phyloP scores from a whole-genome alignment of 2,113 vertebrate species.

The Mola mola region DNA sequence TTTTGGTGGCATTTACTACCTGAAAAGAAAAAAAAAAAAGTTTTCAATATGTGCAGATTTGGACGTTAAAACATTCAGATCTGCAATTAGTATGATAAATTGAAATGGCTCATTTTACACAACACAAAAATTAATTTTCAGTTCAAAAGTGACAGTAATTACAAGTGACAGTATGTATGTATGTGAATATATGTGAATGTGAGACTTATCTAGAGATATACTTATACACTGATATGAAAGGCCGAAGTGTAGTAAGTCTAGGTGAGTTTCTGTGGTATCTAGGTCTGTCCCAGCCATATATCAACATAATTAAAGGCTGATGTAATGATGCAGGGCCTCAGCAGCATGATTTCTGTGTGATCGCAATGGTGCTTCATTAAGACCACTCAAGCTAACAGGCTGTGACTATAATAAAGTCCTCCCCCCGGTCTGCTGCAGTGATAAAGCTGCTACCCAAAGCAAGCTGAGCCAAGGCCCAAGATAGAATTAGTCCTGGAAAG shows the following conservation, averaged over 20 bases:
- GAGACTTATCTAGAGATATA: slow-evolving; percentile 14
- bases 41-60: too few relatives aligned
- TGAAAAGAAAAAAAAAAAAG: too few relatives aligned
- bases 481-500: slow-evolving; percentile 86
- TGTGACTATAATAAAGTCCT: slow-evolving; percentile 99
- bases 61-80: too few relatives aligned
- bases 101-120: too few relatives aligned
- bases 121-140: too few relatives aligned
- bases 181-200: slow-evolving; percentile 4
- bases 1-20: slow-evolving; percentile 3
- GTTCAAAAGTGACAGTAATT: too few relatives aligned
- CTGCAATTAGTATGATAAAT: too few relatives aligned
- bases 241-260: slow-evolving; percentile 80
- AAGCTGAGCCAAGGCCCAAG: slow-evolving; percentile 92
- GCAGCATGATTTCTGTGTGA: slow-evolving; percentile 99
- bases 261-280: slow-evolving; percentile 84
- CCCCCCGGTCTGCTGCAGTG: slow-evolving; percentile 94
- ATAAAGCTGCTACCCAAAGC: slow-evolving; percentile 91
- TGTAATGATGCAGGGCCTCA: slow-evolving; percentile 99
- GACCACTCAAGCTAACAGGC: slow-evolving; percentile 99
- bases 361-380: slow-evolving; percentile 99
- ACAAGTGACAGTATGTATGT: too few relatives aligned
- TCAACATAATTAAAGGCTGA: slow-evolving; percentile 99
- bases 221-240: slow-evolving; percentile 23
- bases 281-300: slow-evolving; percentile 87